Evolutionary conservation across 2,113 vertebrate species (phyloP), one percentile per base, ranked within the genome.

Genomic region (Perognathus longimembris): DNA sequence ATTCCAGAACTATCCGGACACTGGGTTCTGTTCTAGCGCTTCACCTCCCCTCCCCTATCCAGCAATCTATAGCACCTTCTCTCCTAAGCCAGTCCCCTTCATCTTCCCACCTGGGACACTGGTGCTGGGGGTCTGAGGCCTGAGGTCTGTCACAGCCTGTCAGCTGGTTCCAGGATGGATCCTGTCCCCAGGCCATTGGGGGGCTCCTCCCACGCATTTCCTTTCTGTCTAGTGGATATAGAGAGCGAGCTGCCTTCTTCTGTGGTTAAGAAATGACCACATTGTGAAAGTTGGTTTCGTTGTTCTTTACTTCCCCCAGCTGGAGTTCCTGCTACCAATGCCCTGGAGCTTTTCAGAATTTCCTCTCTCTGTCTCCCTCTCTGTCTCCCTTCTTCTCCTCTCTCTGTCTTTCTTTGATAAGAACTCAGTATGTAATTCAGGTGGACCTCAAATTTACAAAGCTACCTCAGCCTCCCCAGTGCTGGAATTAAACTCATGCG

Each of bases 211-310:
- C 30, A 42, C 84, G 38, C 67, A 45, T 81, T 77, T 63, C 38
- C 77, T 87, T 88, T 91, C 91, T 77, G 3, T 66, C 34, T 10
- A 38, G 20, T 57, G 66, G 70, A 6, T 54, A 9, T n/a, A 34
- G 50, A 15, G 50, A 54, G 50, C 15, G 11, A 54, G 32, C 71
- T 85, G 61, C n/a, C 64, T 92, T 91, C 24, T 32, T 63, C 50
- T 59, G 74, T 57, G 79, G 50, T 71, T 26, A 81, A 92, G 75
- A 79, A 82, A 42, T 12, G 26, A 63, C 50, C 36, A 30, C 36
- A 28, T n/a, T 32, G 21, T 63, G 38, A 71, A 90, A 94, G 57
- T 26, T n/a, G 61, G 54, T 81, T 95, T 85, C 70, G 21, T 79
- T 59, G 38, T 32, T 14, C 15, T 26, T 36, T 32, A 12, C 11